Conservation (phyloP, 2,888 invertebrate species). For the Apamea sordens region DNA sequence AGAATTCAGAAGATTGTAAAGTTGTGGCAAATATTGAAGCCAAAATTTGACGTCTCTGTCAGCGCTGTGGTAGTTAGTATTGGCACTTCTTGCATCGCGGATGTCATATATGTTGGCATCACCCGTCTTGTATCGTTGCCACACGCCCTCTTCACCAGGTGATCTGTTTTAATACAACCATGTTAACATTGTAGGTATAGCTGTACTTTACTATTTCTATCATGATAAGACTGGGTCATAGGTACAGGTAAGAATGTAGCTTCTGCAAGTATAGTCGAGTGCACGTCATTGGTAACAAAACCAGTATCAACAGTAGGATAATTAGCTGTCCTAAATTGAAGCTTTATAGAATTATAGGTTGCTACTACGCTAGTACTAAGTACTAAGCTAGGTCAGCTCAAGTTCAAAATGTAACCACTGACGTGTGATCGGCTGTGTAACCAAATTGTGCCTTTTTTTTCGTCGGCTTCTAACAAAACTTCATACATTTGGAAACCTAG, state of each 20-base stretch:
- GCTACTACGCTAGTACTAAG: too few species aligned
- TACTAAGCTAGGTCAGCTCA: background rate
- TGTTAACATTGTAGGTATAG: background rate
- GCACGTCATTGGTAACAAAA: background rate
- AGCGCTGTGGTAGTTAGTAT: slow-evolving; percentile 62
- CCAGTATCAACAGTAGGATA: background rate
- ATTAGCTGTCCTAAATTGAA: background rate
- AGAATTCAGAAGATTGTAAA: slow-evolving; percentile 72
- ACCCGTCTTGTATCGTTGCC: slow-evolving; percentile 90
- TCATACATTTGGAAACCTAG: too few species aligned
- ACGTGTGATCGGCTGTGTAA: too few species aligned
- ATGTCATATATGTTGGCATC: slow-evolving; percentile 88
- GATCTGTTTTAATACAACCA: slow-evolving; percentile 81
- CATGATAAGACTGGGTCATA: background rate
- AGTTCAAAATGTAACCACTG: background rate
- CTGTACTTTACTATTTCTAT: background rate
- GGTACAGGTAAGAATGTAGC: background rate
- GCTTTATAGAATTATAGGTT: background rate
- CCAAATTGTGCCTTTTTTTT: background rate
- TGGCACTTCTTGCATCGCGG: slow-evolving; percentile 63
- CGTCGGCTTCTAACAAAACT: too few species aligned
- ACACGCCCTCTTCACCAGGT: slow-evolving; percentile 90
- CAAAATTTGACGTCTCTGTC: slow-evolving; percentile 82
- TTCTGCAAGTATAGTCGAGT: background rate
- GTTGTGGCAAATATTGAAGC: slow-evolving; percentile 85